These are phyloP conservation scores for Lasioglossum calceatum DNA, from an alignment of 2,888 invertebrate species.

Conservation along the genomic window DNA sequence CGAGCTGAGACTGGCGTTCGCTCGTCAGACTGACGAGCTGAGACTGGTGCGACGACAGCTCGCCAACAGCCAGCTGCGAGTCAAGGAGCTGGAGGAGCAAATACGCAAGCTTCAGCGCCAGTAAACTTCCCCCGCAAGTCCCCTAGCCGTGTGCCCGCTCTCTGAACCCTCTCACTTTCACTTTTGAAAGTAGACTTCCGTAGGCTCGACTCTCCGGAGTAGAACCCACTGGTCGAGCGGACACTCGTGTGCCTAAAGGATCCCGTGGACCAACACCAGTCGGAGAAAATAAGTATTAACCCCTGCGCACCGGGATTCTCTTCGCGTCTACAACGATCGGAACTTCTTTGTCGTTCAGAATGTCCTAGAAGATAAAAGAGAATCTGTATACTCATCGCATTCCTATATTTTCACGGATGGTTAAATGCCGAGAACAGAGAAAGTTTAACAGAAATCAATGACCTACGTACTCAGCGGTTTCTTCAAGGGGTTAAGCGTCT, in stretches of 20 bases:
- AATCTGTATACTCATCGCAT: background rate
- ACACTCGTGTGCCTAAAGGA: background rate
- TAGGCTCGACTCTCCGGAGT: background rate
- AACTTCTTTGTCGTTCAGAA: background rate
- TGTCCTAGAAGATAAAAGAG: background rate
- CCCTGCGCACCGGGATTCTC: background rate
- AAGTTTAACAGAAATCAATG: slow-evolving; percentile 2
- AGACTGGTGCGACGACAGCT: slow-evolving; percentile 91
- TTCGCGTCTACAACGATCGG: background rate
- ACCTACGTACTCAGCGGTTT: background rate
- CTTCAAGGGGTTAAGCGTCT: background rate
- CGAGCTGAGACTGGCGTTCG: slow-evolving; percentile 91
- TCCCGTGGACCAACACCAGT: background rate
- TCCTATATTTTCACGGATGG: slow-evolving; percentile 2
- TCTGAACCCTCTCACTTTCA: background rate
- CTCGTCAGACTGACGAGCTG: slow-evolving; percentile 92
- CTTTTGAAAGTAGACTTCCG: background rate
- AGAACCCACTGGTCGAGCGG: background rate
- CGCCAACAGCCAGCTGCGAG: slow-evolving; percentile 91
- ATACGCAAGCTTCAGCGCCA: slow-evolving; percentile 87
- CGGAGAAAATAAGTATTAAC: slow-evolving; percentile 1
- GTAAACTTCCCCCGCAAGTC: slow-evolving; percentile 42
- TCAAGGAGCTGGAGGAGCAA: slow-evolving; percentile 92
- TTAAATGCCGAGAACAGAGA: slow-evolving; percentile 1
- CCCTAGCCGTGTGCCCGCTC: background rate